Percentiles rank a stretch among this genome's conserved stretches.
These are phyloP conservation scores for Pipistrellus pygmaeus DNA, from an alignment of 2,797 vertebrate species.

Conservation along the genomic window DNA sequence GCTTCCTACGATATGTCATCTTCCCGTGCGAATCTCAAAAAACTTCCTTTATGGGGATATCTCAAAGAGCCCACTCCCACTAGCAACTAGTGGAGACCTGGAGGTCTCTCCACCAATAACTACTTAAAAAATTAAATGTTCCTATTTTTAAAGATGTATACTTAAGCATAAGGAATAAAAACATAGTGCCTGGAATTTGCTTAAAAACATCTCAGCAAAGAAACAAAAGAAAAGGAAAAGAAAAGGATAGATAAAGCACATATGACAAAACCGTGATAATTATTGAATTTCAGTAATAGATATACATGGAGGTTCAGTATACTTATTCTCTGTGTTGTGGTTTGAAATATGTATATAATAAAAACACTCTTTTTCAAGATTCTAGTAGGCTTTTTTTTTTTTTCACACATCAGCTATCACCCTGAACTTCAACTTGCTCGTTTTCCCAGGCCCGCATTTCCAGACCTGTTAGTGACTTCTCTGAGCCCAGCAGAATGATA, in stretches of 20 bases:
- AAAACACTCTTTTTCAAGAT: background rate
- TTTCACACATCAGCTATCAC: background rate
- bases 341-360: conserved; percentile 26
- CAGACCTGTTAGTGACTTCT: conserved; percentile 62
- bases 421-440: conserved; percentile 62
- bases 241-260: background rate
- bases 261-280: background rate
- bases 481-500: background rate
- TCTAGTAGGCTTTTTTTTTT: background rate
- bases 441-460: conserved; percentile 63
- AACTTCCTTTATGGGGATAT: background rate
- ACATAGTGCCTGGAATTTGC: background rate
- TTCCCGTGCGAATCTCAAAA: background rate
- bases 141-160: background rate
- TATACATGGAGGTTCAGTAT: background rate
- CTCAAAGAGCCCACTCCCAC: background rate
- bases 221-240: background rate
- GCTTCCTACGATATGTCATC: background rate
- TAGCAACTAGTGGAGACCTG: background rate
- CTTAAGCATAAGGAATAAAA: background rate
- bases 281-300: background rate
- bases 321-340: background rate
- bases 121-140: background rate
- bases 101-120: background rate
- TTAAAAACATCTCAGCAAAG: conserved; percentile 50